These are phyloP conservation scores for Chaunax sp. DNA, from an alignment of 2,797 vertebrate genomes.

Conservation along the genomic window DNA sequence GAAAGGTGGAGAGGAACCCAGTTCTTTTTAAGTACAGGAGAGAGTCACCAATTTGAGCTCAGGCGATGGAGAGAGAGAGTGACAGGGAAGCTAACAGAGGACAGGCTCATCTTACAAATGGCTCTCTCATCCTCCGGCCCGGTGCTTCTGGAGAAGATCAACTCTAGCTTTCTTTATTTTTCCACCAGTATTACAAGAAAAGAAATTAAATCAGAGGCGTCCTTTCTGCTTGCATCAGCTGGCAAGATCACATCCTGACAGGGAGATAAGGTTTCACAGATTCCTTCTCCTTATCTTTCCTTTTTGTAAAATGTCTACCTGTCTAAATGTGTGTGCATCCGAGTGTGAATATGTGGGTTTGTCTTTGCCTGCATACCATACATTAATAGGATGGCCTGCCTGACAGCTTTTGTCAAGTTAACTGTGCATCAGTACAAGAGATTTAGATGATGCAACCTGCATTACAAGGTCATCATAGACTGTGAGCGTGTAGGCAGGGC, in stretches of 20 bases:
- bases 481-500: not conserved
- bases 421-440: not conserved
- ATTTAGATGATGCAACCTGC: slow-evolving; percentile 6
- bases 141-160: too few species aligned
- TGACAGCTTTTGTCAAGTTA: slow-evolving; percentile 11
- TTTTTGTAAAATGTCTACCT: slow-evolving; percentile 9
- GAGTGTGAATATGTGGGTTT: not conserved
- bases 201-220: slow-evolving; percentile 15
- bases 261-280: not conserved
- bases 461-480: slow-evolving; percentile 17
- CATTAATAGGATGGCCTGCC: slow-evolving; percentile 1
- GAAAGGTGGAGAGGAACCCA: too few species aligned
- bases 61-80: not conserved
- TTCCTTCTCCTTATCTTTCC: not conserved
- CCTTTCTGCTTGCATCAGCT: slow-evolving; percentile 27
- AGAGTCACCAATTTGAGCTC: too few species aligned
- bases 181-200: slow-evolving; percentile 27
- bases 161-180: not conserved
- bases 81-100: slow-evolving; percentile 33
- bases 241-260: slow-evolving; percentile 8
- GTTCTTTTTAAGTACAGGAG: too few species aligned
- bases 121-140: too few species aligned
- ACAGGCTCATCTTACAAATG: too few species aligned
- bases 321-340: not conserved
- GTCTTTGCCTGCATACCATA: not conserved